These are phyloP conservation scores for Mormyrus proboscirostris DNA, from an alignment of 2,797 vertebrate genomes.

Conservation along the genomic window DNA sequence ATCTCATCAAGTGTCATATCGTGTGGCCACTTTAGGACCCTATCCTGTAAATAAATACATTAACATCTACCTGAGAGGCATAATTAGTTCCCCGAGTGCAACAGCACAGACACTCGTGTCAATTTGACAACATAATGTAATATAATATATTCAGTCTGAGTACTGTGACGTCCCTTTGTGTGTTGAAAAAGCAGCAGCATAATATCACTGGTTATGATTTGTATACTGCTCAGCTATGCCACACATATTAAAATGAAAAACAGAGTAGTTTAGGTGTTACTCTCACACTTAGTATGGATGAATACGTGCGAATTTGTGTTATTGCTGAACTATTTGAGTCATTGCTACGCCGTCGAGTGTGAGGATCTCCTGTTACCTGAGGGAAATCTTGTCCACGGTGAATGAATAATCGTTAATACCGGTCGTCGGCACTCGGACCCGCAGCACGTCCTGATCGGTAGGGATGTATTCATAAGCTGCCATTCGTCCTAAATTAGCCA, in stretches of 20 bases:
- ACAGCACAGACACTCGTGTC: not conserved
- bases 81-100: not conserved
- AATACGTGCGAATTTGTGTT: not conserved
- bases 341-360: not conserved
- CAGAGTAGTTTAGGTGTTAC: not conserved
- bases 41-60: constrained; percentile 11
- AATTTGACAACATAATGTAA: not conserved
- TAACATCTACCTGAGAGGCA: constrained; percentile 10
- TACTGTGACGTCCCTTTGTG: not conserved
- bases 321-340: not conserved
- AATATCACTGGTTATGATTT: not conserved
- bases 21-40: not conserved
- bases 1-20: constrained; percentile 1
- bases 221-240: not conserved
- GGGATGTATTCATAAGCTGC: constrained; percentile 80
- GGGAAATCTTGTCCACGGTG: constrained; percentile 84
- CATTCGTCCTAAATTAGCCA: constrained; percentile 84
- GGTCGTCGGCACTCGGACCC: constrained; percentile 90
- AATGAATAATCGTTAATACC: constrained; percentile 97
- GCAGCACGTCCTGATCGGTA: constrained; percentile 89
- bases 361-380: constrained; percentile 65
- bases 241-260: not conserved
- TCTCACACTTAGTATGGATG: not conserved
- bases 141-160: constrained; percentile 7
- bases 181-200: not conserved